Conservation (phyloP, 2,113 vertebrate species). For the Pangasianodon hypophthalmus region DNA sequence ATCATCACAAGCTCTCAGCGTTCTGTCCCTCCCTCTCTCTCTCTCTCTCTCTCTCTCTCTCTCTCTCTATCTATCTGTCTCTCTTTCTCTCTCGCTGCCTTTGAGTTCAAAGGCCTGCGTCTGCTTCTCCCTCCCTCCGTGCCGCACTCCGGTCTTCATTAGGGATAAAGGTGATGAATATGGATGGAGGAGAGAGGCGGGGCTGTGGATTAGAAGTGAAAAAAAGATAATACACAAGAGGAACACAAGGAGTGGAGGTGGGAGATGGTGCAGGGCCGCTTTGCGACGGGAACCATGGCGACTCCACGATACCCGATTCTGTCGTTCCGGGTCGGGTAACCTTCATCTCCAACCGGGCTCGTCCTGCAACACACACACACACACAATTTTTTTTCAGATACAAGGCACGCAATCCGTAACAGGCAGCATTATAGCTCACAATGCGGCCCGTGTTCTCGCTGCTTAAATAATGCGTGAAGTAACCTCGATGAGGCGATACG, state of each 20-base stretch:
- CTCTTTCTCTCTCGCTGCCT: background rate
- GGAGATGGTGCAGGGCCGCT: background rate
- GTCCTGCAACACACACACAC: conserved; percentile 1
- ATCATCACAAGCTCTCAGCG: background rate
- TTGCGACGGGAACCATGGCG: background rate
- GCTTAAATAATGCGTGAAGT: conserved; percentile 40
- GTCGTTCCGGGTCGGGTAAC: background rate
- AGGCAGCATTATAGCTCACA: conserved; percentile 20
- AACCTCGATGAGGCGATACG: conserved; percentile 44
- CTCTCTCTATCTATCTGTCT: conserved; percentile 1
- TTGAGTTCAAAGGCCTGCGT: conserved; percentile 45
- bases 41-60: background rate
- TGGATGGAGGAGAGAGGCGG: conserved; percentile 42
- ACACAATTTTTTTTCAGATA: conserved; percentile 10
- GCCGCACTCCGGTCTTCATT: conserved; percentile 43
- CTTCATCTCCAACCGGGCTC: background rate
- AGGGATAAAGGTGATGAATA: conserved; percentile 56
- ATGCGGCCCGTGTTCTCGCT: background rate
- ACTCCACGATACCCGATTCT: background rate
- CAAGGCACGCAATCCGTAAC: conserved; percentile 2
- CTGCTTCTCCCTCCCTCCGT: conserved; percentile 1
- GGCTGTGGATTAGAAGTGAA: conserved; percentile 45
- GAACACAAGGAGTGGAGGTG: background rate
- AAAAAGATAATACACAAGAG: background rate
- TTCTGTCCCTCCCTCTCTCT: conserved; percentile 1